Evolutionary conservation across 2,888 invertebrate species (phyloP).

Genomic region (Cosmia pyralina): DNA sequence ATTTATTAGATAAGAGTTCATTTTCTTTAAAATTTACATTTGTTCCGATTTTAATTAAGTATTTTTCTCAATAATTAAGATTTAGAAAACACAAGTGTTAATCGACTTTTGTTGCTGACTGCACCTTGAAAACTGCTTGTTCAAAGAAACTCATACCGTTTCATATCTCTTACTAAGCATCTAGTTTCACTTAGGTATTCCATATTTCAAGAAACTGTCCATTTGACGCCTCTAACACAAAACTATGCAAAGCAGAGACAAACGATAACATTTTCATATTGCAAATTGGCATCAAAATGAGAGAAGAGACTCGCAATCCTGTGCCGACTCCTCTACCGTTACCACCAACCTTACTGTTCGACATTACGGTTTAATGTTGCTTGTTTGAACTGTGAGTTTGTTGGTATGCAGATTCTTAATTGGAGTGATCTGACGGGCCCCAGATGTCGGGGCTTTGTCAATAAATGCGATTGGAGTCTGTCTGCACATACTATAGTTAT

Average conservation of each 20-base stretch:
- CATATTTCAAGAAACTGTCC: conserved; percentile 15
- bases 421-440: conserved; percentile 77
- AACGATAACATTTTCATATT: conserved; percentile 71
- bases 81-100: too few relatives aligned
- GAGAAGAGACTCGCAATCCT: conserved; percentile 58
- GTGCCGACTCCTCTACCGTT: conserved; percentile 37
- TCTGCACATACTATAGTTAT: conserved; percentile 59
- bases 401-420: conserved; percentile 74
- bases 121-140: background rate
- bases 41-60: too few relatives aligned
- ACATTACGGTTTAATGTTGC: conserved; percentile 52
- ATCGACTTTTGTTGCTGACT: too few relatives aligned
- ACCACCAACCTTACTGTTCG: conserved; percentile 34
- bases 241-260: conserved; percentile 57
- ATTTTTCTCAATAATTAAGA: too few relatives aligned
- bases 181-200: background rate
- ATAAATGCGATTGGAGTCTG: conserved; percentile 77
- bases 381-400: conserved; percentile 24
- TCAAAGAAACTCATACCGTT: conserved; percentile 10
- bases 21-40: too few relatives aligned
- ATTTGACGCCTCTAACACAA: conserved; percentile 25
- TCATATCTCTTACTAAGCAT: background rate
- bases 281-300: conserved; percentile 74
- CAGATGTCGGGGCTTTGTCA: conserved; percentile 80
- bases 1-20: too few relatives aligned